Evolutionary conservation across 2,113 vertebrate species (phyloP).

Genomic region (Entomyzon cyanotis): DNA sequence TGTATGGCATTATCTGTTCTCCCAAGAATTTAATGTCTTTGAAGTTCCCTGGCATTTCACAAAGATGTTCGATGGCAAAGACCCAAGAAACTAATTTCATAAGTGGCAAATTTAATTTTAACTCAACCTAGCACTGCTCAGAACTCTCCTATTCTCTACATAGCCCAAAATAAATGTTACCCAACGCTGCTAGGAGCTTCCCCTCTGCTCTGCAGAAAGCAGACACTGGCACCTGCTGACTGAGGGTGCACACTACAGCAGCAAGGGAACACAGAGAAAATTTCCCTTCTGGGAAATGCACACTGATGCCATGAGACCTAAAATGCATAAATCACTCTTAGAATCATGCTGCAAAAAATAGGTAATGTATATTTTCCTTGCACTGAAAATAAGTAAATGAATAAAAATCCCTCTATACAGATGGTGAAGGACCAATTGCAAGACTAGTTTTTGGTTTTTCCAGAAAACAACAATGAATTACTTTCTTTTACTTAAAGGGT

Average conservation of each 20-base stretch:
- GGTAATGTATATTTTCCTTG: neutral
- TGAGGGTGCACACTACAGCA: conserved; percentile 17
- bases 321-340: neutral
- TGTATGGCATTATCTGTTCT: neutral
- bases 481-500: neutral
- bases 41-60: neutral
- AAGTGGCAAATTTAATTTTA: neutral
- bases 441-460: neutral
- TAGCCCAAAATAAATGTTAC: neutral
- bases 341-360: neutral
- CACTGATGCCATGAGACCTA: neutral
- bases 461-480: neutral
- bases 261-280: neutral
- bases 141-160: neutral
- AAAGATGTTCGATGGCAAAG: neutral
- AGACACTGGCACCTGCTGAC: conserved; percentile 73
- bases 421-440: neutral
- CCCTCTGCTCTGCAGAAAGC: neutral
- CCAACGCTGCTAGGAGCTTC: neutral
- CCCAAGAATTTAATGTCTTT: neutral
- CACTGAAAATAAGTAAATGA: neutral
- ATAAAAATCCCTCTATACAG: neutral
- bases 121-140: neutral
- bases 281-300: neutral
- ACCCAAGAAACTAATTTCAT: neutral